Percentiles rank a stretch among this genome's conserved stretches.
Evolutionary conservation across 2,888 invertebrate species (phyloP).

Genomic region (Vandiemenella viatica): DNA sequence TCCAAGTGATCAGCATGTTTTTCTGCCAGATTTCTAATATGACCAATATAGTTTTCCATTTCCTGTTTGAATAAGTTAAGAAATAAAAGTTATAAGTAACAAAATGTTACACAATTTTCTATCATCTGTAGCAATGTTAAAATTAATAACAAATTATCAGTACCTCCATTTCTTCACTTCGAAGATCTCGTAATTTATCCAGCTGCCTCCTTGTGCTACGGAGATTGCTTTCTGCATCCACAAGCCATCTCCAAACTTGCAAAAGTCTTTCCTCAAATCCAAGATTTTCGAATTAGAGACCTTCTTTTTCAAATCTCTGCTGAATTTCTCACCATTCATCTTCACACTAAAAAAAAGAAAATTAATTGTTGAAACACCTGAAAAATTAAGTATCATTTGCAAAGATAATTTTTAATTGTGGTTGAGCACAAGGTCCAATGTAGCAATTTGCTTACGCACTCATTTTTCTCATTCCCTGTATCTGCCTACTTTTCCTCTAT

Average conservation of each 20-base stretch:
- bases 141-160: no score
- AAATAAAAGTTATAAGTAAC: no score
- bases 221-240: constrained; percentile 30
- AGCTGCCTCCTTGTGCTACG: constrained; percentile 27
- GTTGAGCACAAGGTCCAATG: no score
- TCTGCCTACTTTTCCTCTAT: no score
- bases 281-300: constrained; percentile 24
- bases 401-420: neutral
- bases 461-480: no score
- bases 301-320: constrained; percentile 27
- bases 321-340: constrained; percentile 28
- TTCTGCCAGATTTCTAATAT: constrained; percentile 26
- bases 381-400: neutral
- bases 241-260: constrained; percentile 30
- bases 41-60: constrained; percentile 28
- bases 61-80: no score
- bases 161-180: constrained; percentile 28
- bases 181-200: constrained; percentile 28
- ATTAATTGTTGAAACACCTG: neutral
- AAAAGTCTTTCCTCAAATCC: constrained; percentile 24
- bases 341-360: constrained; percentile 20
- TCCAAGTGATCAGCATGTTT: constrained; percentile 24
- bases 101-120: no score
- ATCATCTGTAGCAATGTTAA: no score
- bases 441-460: no score